Evolutionary conservation across 1,140 invertebrate species (phyloP).

Genomic region (Drosophila suzukii): DNA sequence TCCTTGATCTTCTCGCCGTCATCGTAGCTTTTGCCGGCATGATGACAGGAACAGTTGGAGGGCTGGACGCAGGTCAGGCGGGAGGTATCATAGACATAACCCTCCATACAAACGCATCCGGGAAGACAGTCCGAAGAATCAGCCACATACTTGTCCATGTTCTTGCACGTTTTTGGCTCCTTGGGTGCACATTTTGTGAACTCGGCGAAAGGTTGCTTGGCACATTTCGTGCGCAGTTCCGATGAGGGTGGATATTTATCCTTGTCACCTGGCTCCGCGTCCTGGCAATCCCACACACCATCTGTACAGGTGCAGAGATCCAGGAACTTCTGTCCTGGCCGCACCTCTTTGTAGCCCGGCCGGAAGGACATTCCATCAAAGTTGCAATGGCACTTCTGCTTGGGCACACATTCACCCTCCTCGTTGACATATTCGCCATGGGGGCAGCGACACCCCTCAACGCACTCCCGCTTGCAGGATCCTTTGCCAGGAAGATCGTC

Average conservation of each 20-base stretch:
- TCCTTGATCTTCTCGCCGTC: constrained; percentile 91
- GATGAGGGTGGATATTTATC: constrained; percentile 87
- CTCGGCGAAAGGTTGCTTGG: constrained; percentile 87
- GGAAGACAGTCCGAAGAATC: constrained; percentile 88
- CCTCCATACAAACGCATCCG: constrained; percentile 91
- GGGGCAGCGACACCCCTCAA: constrained; percentile 95
- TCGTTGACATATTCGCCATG: constrained; percentile 89
- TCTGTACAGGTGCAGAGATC: constrained; percentile 91
- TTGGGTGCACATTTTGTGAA: constrained; percentile 91
- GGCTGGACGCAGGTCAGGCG: constrained; percentile 89
- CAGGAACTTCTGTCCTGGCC: constrained; percentile 87
- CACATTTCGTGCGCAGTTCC: constrained; percentile 87
- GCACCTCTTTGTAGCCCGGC: constrained; percentile 90
- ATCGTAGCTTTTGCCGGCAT: constrained; percentile 92
- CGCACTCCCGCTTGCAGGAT: constrained; percentile 86
- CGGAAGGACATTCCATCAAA: constrained; percentile 90
- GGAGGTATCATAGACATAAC: constrained; percentile 89
- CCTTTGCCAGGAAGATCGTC: constrained; percentile 85
- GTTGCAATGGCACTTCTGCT: constrained; percentile 90
- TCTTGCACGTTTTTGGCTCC: constrained; percentile 92
- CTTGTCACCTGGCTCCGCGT: constrained; percentile 88
- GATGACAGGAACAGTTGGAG: constrained; percentile 93
- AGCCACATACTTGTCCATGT: constrained; percentile 88
- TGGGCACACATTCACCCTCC: constrained; percentile 90
- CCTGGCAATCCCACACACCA: constrained; percentile 90